Evolutionary conservation across 2,797 vertebrate genomes (phyloP).

Genomic region (Molossus alvarezi): DNA sequence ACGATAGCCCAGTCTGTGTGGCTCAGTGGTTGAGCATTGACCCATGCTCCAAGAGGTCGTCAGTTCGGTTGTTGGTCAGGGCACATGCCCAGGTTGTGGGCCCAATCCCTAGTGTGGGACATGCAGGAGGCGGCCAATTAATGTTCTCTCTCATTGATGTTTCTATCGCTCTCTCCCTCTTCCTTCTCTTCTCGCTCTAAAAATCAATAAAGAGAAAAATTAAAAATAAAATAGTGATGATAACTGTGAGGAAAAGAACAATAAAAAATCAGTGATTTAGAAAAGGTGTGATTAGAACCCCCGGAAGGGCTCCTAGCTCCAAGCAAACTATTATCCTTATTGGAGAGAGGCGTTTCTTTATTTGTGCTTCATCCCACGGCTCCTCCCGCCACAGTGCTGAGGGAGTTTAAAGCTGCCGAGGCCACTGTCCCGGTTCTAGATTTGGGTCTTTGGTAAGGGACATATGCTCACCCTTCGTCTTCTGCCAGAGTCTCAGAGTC

Average conservation of each 20-base stretch:
- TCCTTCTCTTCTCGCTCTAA: too few species aligned
- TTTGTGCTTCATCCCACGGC: not conserved
- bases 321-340: not conserved
- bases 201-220: too few species aligned
- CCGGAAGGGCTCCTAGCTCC: not conserved
- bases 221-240: not conserved
- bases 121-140: too few species aligned
- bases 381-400: not conserved
- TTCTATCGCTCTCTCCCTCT: too few species aligned
- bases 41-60: too few species aligned
- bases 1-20: too few species aligned
- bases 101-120: too few species aligned
- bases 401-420: not conserved
- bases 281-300: not conserved
- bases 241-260: not conserved
- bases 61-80: too few species aligned
- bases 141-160: too few species aligned
- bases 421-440: not conserved
- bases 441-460: not conserved
- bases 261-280: slow-evolving; percentile 16
- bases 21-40: too few species aligned
- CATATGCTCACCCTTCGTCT: not conserved
- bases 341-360: not conserved
- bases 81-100: too few species aligned
- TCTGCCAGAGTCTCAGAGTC: not conserved